phyloP scores from a whole-genome alignment of 2,888 invertebrate genomes.

The Limnephilus rhombicus region DNA sequence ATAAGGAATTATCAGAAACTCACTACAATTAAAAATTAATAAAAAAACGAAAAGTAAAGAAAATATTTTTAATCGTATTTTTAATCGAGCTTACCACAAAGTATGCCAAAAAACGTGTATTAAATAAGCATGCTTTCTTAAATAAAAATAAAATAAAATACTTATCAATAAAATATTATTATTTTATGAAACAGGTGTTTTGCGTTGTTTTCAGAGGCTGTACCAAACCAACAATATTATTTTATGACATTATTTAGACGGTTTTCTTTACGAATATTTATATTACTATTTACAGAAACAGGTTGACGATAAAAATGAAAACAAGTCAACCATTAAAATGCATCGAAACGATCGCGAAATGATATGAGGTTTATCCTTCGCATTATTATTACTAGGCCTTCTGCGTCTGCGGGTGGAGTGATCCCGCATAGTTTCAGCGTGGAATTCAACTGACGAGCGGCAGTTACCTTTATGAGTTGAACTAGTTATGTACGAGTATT shows the following conservation, averaged over 20 bases:
- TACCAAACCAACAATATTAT: background rate
- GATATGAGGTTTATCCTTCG: background rate
- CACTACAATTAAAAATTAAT: background rate
- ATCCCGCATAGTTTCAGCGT: constrained; percentile 29
- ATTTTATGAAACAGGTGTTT: background rate
- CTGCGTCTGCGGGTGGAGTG: background rate
- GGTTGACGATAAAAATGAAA: background rate
- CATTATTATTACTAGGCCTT: background rate
- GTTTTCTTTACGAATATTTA: background rate
- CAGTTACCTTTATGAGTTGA: background rate
- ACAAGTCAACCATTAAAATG: background rate
- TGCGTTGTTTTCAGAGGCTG: background rate
- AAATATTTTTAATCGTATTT: too few species aligned
- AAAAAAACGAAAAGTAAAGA: background rate
- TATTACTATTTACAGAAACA: background rate
- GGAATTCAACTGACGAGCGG: background rate
- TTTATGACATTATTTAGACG: background rate
- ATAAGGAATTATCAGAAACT: background rate
- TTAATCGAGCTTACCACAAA: background rate
- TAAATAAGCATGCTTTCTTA: background rate
- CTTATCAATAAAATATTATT: too few species aligned
- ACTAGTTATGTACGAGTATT: background rate
- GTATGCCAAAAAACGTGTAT: background rate
- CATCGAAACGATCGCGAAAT: background rate
- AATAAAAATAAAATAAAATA: background rate